Base-by-base conservation (phyloP, 1,140 invertebrate species). In the Octopus sinensis region DNA sequence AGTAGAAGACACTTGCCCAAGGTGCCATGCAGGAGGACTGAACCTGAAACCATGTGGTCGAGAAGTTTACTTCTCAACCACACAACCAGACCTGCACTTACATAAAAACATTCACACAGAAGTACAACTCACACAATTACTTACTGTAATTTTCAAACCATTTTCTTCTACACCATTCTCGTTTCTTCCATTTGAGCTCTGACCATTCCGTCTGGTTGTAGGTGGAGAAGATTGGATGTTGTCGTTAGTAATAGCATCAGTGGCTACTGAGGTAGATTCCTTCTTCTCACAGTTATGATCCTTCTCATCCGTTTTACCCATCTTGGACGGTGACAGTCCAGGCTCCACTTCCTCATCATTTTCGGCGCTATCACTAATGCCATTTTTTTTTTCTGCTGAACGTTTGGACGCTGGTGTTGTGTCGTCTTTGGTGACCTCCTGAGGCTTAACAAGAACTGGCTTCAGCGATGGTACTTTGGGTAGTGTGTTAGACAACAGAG, bases 221-320 rank as follows among this genome's bases (percentile, higher is more conserved):
- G 30, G 30, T 43, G 30, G 43, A 10, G 43, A 51, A 7, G 53
- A 54, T 43, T 53, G 17, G 43, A 62, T 43, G 6, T 82, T 56
- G 2, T 68, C 76, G 6, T 76, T 62, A 23, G 62, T 80, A 62
- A 81, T 80, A 53, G 76, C 83, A 53, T 80, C 80, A 43, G 54
- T 80, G 56, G 82, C 78, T 75, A 81, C 84, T 30, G 43, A 12
- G n/a, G 77, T 53, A 73, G 5, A 23, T 6, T 76, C 52, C 2
- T 78, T 79, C n/a, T 78, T 54, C 76, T 51, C 78, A 51, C 79
- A 68, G 53, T 71, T 54, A 54, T 82, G 53, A 43, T 82, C 53
- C 5, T 73, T 75, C 80, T 83, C 79, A 56, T 84, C 75, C 71
- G n/a, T 13, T 4, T 9, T 53, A 52, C 53, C 17, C 53, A 23